Conservation (phyloP, 2,113 vertebrate genomes). For the Elephas maximus region DNA sequence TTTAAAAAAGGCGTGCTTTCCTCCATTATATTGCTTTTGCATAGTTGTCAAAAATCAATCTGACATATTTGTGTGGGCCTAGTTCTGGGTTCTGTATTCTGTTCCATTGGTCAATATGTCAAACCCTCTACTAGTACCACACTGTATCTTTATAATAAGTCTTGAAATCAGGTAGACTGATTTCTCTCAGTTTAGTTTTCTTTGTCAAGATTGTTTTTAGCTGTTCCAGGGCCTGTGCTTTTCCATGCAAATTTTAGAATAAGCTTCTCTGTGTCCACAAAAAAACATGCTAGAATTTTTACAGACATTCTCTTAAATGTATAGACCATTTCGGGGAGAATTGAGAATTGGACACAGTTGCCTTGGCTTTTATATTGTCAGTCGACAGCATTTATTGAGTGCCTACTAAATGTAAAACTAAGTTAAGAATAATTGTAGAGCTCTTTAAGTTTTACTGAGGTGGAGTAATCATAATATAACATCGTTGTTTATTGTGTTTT, state of each 20-base stretch:
- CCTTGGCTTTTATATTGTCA: constrained; percentile 63
- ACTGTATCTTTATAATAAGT: not conserved
- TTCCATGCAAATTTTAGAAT: constrained; percentile 58
- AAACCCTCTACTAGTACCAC: not conserved
- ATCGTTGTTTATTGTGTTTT: constrained; percentile 63
- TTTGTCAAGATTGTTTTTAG: constrained; percentile 57
- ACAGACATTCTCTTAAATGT: constrained; percentile 28
- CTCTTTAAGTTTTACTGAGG: constrained; percentile 59
- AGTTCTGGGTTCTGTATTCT: constrained; percentile 45
- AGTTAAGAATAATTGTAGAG: constrained; percentile 50
- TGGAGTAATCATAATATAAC: not conserved
- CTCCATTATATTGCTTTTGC: constrained; percentile 9
- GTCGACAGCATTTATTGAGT: constrained; percentile 45
- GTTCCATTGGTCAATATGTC: not conserved
- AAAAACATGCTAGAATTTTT: constrained; percentile 59
- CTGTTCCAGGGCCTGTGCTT: not conserved
- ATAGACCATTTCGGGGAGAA: constrained; percentile 30
- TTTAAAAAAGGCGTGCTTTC: constrained; percentile 25
- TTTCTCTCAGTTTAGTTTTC: constrained; percentile 46
- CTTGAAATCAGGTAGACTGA: constrained; percentile 42
- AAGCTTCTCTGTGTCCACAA: constrained; percentile 9
- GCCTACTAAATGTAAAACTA: constrained; percentile 45
- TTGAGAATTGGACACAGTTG: constrained; percentile 21
- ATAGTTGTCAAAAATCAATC: constrained; percentile 14
- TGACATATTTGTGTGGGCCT: constrained; percentile 1